Percentiles rank a stretch among this genome's conserved stretches.
These are phyloP conservation scores for Holothuria glaberrima DNA, from an alignment of 35 echinoderm and acorn worm genomes.

Conservation along the genomic window DNA sequence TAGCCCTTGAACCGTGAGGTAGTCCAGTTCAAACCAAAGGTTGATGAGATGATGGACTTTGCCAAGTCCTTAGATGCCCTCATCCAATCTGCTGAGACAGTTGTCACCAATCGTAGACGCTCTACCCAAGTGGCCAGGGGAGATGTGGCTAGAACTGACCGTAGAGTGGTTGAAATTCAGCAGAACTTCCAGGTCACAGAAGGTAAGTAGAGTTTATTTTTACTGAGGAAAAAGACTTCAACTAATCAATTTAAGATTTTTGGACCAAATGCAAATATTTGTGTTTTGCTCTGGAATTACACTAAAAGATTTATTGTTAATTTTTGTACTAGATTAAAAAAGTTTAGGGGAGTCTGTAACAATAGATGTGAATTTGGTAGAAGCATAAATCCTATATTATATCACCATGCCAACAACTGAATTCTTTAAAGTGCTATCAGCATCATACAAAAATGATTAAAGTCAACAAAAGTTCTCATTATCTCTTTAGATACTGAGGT, in stretches of 20 bases:
- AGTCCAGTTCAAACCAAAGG: conserved; percentile 90
- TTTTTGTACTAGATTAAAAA: not conserved
- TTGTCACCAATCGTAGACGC: conserved; percentile 89
- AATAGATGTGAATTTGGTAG: not conserved
- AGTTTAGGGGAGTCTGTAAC: not conserved
- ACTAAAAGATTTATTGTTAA: too few species aligned
- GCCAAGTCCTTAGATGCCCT: conserved; percentile 89
- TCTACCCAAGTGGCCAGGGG: conserved; percentile 88
- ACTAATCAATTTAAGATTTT: too few species aligned
- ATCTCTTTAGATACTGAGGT: conserved; percentile 77
- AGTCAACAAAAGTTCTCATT: not conserved
- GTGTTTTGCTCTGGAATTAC: too few species aligned
- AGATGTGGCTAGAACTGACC: conserved; percentile 71
- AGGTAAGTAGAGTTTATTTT: conserved; percentile 47
- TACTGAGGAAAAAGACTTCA: too few species aligned
- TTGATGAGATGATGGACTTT: conserved; percentile 89
- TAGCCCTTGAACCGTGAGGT: conserved; percentile 93
- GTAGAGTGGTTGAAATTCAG: conserved; percentile 91
- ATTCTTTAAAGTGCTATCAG: not conserved
- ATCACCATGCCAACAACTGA: not conserved
- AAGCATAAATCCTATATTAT: not conserved
- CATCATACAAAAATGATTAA: not conserved
- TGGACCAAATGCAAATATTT: too few species aligned
- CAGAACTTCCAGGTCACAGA: conserved; percentile 97
- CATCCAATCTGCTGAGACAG: conserved; percentile 87